Percentiles rank a stretch among this genome's conserved stretches.
phyloP scores from a whole-genome alignment of 2,888 invertebrate genomes.

The Scaptomyza parva region DNA sequence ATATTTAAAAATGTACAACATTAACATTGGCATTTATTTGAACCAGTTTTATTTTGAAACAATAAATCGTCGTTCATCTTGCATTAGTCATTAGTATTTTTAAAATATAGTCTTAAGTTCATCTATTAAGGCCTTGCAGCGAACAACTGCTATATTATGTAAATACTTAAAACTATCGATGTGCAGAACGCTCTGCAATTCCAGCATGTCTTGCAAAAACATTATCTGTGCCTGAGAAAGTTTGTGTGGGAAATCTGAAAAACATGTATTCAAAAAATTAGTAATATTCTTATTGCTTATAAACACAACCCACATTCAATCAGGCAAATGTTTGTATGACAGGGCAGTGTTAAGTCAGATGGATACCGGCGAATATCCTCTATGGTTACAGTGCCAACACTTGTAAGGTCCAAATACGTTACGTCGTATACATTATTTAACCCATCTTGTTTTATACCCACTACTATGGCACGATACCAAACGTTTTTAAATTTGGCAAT shows the following conservation, averaged over 20 bases:
- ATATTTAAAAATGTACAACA: slow-evolving; percentile 1
- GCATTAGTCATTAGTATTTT: neutral
- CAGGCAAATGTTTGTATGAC: slow-evolving; percentile 54
- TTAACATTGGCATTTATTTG: neutral
- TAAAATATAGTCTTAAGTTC: slow-evolving; percentile 9
- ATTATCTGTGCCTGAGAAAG: slow-evolving; percentile 38
- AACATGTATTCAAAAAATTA: neutral
- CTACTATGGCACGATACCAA: slow-evolving; percentile 59
- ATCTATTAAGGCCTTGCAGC: slow-evolving; percentile 18
- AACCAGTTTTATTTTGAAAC: neutral
- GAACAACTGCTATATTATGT: slow-evolving; percentile 47
- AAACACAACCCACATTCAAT: slow-evolving; percentile 46
- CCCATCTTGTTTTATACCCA: slow-evolving; percentile 21
- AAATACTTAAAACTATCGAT: slow-evolving; percentile 50
- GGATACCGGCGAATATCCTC: slow-evolving; percentile 63
- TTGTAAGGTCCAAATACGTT: slow-evolving; percentile 47
- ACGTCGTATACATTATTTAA: slow-evolving; percentile 26
- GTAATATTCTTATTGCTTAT: neutral
- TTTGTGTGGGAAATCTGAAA: slow-evolving; percentile 50
- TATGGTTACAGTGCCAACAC: slow-evolving; percentile 18
- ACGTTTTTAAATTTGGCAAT: slow-evolving; percentile 41
- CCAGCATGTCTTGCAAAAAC: slow-evolving; percentile 38
- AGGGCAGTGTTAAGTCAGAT: slow-evolving; percentile 35
- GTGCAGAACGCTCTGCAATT: slow-evolving; percentile 28
- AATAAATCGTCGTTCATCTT: too few relatives aligned